Base-by-base conservation (phyloP, 2,888 invertebrate genomes). In the Plusia festucae region DNA sequence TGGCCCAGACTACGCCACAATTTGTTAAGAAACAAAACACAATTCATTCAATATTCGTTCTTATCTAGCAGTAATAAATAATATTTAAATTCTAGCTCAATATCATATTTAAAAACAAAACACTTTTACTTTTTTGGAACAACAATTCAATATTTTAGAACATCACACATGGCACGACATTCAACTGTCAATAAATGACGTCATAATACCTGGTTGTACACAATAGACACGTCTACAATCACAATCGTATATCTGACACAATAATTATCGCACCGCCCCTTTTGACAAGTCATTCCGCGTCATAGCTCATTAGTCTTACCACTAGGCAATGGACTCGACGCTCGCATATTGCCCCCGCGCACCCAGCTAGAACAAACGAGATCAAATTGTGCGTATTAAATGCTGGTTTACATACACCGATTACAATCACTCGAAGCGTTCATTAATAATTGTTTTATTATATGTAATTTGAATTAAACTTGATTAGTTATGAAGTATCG, bases 341-440 rank as follows among this genome's bases (percentile, higher is more conserved):
- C 60, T 77, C 67, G 82, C 82, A 82, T 85, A 82, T 84, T 82
- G 73, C 66, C 77, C 73, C 68, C 71, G 78, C 73, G 79, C 84
- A 82, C 20, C 78, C 74, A 79, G 66, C 82, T 82, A 84, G 83
- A 84, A 85, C 85, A 84, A 84, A 84, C 77, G 83, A 82, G 78
- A 65, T 62, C 59, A 72, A 78, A 79, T 83, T 79, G 81, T 73
- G 79, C 78, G 77, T 49, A 72, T 69, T 70, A 72, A 76, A 70
- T 66, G 61, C 61, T 69, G 68, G 76, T 62, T 77, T 68, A 82
- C 81, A 75, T 70, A 70, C 60, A 49, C 44, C 68, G 40, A 67
- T 49, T 11, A 49, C 46, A 1, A 20, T 49, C 46, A 9, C 9
- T 4, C 7, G 1, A n/a, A 15, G 34, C 34, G 34, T 34, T 34